Evolutionary conservation across 2,888 invertebrate genomes (phyloP), one percentile per base, ranked within the genome.

Genomic region (Leucoptera coffeella): DNA sequence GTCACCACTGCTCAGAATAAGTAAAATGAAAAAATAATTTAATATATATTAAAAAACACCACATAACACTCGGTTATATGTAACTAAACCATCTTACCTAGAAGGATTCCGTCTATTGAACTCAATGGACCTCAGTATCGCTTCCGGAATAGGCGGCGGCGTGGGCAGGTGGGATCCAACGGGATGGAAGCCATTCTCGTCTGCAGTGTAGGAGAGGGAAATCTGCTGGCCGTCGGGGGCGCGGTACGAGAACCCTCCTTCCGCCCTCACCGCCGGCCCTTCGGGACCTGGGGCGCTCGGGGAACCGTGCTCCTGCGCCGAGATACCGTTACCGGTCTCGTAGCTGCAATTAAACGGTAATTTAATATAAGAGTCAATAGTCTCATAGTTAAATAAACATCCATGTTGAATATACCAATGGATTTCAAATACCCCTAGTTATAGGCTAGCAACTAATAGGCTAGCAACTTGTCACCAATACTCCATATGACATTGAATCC

Each of bases 131-230:
- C 64, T 59, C 13, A 75, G 51, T 39, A 77, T 77, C 29, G 74
- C 48, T 29, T 62, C 65, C 0, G 65, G 65, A 29, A 65, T 65
- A 2, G 65, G 65, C 0, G 77, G 77, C 2, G 77, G 74, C 0
- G 75, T 76, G 25, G 77, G 77, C n/a, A 77, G 59, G 36, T 78
- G 78, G 2, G 73, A 62, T 6, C 77, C 77, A 27, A 65, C 74
- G 14, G 80, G 78, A 41, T 79, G 78, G 64, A 80, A 81, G 32
- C 82, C 82, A 41, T 80, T 80, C 48, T 83, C 82, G 42, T 83
- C 83, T 10, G 84, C 82, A 24, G 77, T 72, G 58, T 83, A 84
- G 4, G 75, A 73, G 31, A 82, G 54, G 11, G 75, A 65, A 40
- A 80, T 77, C 40, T 75, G 65, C 39, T 75, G 73, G 29, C 80